These are phyloP conservation scores for Belonocnema kinseyi DNA, from an alignment of 1,140 invertebrate species.

Conservation along the genomic window DNA sequence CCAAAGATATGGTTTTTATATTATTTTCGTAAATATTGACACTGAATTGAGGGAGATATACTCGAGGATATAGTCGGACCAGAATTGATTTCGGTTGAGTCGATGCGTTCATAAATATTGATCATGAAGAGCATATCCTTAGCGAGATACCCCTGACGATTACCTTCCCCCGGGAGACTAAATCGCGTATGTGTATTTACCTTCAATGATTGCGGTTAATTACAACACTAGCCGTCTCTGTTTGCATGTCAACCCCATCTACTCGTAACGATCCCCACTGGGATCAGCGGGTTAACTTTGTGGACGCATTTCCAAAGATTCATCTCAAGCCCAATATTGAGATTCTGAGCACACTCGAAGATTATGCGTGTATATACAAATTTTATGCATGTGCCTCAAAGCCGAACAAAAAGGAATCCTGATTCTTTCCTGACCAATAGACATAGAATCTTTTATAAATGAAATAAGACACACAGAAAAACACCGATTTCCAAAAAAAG, in stretches of 20 bases:
- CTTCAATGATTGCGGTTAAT: constrained; percentile 58
- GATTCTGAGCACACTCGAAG: constrained; percentile 40
- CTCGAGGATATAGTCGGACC: constrained; percentile 4
- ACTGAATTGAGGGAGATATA: background rate
- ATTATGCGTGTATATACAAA: background rate
- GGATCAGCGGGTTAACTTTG: constrained; percentile 55
- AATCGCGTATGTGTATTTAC: constrained; percentile 51
- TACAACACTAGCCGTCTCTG: constrained; percentile 57
- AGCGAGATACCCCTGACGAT: constrained; percentile 41
- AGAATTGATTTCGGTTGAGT: background rate
- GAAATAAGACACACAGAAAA: no score
- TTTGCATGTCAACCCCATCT: constrained; percentile 55
- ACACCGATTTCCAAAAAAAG: no score
- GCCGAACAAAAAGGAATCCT: no score
- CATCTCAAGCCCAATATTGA: constrained; percentile 23
- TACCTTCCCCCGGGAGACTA: constrained; percentile 44
- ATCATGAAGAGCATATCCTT: constrained; percentile 24
- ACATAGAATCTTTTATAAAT: no score
- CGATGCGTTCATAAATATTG: constrained; percentile 22
- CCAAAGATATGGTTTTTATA: background rate
- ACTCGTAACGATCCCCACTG: constrained; percentile 50
- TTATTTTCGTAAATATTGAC: constrained; percentile 13
- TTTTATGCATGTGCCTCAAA: no score
- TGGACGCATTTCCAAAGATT: constrained; percentile 47
- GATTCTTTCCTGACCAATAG: no score